Base-by-base conservation (phyloP, 2,888 invertebrate genomes). In the Labia minor region DNA sequence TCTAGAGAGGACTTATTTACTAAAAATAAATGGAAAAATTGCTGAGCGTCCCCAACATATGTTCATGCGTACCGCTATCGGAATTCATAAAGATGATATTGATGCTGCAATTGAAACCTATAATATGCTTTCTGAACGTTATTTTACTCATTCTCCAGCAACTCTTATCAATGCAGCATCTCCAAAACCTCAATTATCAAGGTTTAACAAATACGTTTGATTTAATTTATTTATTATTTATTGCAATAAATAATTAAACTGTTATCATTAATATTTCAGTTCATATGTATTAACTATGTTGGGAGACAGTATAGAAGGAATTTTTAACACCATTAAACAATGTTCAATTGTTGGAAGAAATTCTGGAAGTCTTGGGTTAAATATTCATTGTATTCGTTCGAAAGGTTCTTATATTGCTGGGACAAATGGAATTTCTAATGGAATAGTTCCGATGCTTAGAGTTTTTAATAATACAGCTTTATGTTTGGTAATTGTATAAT, bases 101-200 rank as follows among this genome's bases (percentile, higher is more conserved):
- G 81, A 82, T 61, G 75, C 80, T 18, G 84, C 80, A n/a, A 82
- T 86, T 71, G 84, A 85, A 78, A 84, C 85, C 0, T 85, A 85
- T 75, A 81, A 86, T 72, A 73, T 83, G 68, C 75, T 85, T 76
- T 84, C 84, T 1, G 82, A 83, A 71, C 72, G 81, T 70, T 85
- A 81, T 81, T 86, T 85, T 74, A 86, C 84, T 1, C 85, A 86
- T 75, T 84, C 85, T 1, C 82, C 84, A 3, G 85, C 85, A 0
- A 85, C 85, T 1, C 77, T 86, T 33, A 85, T 85, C 75, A 84
- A 85, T 74, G 81, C 85, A 64, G 85, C 83, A 37, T 84, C 84
- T 1, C 75, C 75, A 63, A 73, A 79, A 61, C 83, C 84, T 19
- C 85, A 85, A 71, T 75, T 85, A 64, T 83, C 83, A 1, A 80